phyloP scores from a whole-genome alignment of 2,113 vertebrate genomes.

The Grammomys surdaster region DNA sequence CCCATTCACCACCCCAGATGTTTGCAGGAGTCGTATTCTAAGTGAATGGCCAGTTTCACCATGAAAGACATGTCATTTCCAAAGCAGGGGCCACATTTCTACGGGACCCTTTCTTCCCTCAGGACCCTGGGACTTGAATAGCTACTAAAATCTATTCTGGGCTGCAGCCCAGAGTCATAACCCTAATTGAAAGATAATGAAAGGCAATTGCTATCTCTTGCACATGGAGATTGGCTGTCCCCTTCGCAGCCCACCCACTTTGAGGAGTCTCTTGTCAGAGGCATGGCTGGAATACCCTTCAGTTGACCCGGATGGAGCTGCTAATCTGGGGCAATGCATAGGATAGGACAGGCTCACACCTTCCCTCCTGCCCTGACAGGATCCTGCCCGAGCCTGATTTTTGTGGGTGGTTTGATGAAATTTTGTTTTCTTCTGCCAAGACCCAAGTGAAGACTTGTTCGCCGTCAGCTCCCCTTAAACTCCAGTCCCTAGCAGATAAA shows the following conservation, averaged over 20 bases:
- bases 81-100: not conserved
- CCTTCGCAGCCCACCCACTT: not conserved
- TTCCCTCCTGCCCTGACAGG: not conserved
- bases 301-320: not conserved
- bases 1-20: not conserved
- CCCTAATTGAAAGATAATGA: too few species aligned
- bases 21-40: not conserved
- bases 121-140: not conserved
- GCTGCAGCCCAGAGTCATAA: not conserved
- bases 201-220: not conserved
- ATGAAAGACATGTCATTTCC: not conserved
- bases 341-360: constrained; percentile 11
- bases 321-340: not conserved
- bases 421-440: constrained; percentile 65
- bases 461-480: not conserved
- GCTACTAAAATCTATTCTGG: not conserved
- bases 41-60: not conserved
- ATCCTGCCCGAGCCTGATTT: constrained; percentile 29
- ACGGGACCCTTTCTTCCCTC: not conserved
- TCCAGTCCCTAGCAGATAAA: not conserved
- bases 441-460: constrained; percentile 60
- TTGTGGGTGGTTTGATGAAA: constrained; percentile 35
- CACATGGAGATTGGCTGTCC: not conserved
- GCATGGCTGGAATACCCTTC: not conserved
- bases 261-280: not conserved